phyloP scores from a whole-genome alignment of 2,888 invertebrate species.

The Cremastobaeus sp. region DNA sequence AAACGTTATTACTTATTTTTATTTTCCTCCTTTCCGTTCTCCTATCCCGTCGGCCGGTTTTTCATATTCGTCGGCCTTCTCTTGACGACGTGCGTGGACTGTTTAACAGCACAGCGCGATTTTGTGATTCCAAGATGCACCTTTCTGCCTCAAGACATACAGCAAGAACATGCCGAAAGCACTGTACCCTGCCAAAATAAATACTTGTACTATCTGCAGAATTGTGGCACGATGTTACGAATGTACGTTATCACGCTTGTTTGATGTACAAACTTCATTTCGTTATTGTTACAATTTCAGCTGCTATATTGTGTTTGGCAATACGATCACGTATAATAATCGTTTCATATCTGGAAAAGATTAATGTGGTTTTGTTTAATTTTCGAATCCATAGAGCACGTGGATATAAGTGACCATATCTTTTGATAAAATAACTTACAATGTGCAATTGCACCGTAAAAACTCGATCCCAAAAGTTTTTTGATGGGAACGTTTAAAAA shows the following conservation, averaged over 20 bases:
- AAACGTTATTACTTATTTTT: conserved; percentile 56
- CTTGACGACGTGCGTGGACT: conserved; percentile 67
- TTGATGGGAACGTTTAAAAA: no score
- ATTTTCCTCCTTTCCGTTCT: conserved; percentile 56
- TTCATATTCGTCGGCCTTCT: conserved; percentile 62
- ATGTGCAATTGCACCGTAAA: not conserved
- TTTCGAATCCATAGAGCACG: no score
- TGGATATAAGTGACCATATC: no score
- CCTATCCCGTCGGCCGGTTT: conserved; percentile 59
- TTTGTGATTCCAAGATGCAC: conserved; percentile 61
- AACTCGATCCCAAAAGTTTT: no score
- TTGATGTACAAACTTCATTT: conserved; percentile 57
- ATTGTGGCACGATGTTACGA: conserved; percentile 54
- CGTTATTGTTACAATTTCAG: conserved; percentile 47
- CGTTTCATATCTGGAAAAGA: conserved; percentile 27
- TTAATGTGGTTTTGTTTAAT: conserved; percentile 23
- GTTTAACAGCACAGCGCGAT: conserved; percentile 60
- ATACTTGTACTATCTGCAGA: conserved; percentile 59
- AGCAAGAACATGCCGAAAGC: conserved; percentile 53
- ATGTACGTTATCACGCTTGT: conserved; percentile 60
- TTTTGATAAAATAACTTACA: no score
- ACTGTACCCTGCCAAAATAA: conserved; percentile 61
- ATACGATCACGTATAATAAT: conserved; percentile 57
- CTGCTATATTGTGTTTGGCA: conserved; percentile 35
- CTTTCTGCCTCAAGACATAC: conserved; percentile 60